These are phyloP conservation scores for Cyprinodon diabolis DNA, from an alignment of 2,797 vertebrate species.

Conservation along the genomic window DNA sequence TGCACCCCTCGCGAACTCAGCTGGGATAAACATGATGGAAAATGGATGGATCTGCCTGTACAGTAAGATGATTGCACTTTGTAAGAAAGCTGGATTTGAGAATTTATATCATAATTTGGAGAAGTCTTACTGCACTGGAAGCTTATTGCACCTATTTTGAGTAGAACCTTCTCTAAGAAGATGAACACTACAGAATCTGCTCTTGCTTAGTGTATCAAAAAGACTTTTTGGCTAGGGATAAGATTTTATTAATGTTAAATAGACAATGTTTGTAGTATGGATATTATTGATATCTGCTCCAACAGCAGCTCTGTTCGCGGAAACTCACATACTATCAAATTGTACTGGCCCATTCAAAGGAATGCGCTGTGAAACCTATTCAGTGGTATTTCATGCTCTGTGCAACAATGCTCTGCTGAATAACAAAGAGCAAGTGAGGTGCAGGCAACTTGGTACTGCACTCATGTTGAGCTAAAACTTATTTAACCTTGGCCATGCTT, in stretches of 20 bases:
- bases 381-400: too few species aligned
- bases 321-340: background rate
- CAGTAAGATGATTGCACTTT: too few species aligned
- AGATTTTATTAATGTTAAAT: too few species aligned
- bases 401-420: background rate
- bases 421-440: constrained; percentile 1
- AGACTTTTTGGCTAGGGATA: too few species aligned
- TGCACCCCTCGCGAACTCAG: background rate
- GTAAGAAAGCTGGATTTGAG: too few species aligned
- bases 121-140: too few species aligned
- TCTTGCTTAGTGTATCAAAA: too few species aligned
- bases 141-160: too few species aligned
- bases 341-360: background rate
- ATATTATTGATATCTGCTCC: background rate
- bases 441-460: background rate
- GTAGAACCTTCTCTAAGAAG: too few species aligned
- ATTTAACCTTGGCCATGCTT: background rate
- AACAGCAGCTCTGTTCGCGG: background rate
- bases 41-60: too few species aligned
- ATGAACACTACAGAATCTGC: too few species aligned
- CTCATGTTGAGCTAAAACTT: background rate
- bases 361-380: background rate
- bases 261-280: background rate
- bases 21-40: background rate
- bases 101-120: too few species aligned